These are phyloP conservation scores for Gasterosteus nipponicus DNA, from an alignment of 2,113 vertebrate genomes.

Conservation along the genomic window DNA sequence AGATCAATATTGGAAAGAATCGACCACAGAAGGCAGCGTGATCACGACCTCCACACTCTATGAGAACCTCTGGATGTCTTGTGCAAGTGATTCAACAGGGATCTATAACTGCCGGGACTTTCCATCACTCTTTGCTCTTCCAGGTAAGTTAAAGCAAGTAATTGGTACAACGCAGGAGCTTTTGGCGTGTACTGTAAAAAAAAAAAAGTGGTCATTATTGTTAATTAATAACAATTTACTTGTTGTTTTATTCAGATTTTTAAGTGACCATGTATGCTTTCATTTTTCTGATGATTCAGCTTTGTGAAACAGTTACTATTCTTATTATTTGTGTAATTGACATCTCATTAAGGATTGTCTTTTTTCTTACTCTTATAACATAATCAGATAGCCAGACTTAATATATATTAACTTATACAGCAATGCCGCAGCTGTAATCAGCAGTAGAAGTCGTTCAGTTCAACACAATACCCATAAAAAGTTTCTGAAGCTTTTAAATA, in stretches of 20 bases:
- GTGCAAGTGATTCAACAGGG: conserved; percentile 88
- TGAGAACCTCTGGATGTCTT: conserved; percentile 92
- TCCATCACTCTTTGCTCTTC: conserved; percentile 87
- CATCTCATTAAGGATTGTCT: neutral
- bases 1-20: conserved; percentile 83
- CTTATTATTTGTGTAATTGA: conserved; percentile 37
- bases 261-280: neutral
- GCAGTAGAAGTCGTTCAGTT: neutral
- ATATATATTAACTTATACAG: neutral
- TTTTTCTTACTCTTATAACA: neutral
- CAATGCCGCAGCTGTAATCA: neutral
- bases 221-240: neutral
- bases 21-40: conserved; percentile 82
- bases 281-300: conserved; percentile 33
- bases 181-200: neutral
- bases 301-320: conserved; percentile 33
- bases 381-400: neutral
- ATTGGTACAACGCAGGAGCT: neutral
- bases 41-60: conserved; percentile 87
- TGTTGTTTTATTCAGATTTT: neutral
- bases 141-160: conserved; percentile 75
- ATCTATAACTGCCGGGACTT: conserved; percentile 88
- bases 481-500: neutral
- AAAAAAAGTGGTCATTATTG: neutral
- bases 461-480: neutral